These are phyloP conservation scores for Mimachlamys varia DNA, from an alignment of 2,888 invertebrate genomes.

Conservation along the genomic window DNA sequence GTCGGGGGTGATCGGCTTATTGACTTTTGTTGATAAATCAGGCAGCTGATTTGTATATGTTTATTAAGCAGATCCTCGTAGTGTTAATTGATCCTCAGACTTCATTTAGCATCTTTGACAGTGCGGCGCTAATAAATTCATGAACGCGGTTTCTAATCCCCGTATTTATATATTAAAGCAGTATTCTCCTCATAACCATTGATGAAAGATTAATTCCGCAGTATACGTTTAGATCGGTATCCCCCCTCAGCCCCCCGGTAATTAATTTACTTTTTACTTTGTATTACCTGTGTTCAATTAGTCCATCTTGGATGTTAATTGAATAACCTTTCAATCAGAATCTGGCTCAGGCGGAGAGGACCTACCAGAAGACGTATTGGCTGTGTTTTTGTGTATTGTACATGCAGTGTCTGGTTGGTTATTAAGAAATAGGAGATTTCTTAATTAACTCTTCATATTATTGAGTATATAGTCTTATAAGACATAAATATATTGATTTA, in stretches of 20 bases:
- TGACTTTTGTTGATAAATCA: neutral
- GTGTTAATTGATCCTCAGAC: neutral
- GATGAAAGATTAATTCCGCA: neutral
- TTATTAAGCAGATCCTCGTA: neutral
- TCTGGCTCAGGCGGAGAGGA: neutral
- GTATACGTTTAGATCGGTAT: neutral
- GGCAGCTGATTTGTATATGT: neutral
- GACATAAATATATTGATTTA: neutral
- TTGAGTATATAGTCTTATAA: neutral
- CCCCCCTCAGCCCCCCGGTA: neutral
- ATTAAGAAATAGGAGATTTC: neutral
- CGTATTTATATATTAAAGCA: neutral
- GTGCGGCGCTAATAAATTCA: neutral
- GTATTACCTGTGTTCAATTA: neutral
- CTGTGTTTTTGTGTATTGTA: too few relatives aligned
- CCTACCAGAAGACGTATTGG: too few relatives aligned
- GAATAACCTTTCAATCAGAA: neutral
- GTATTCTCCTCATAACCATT: neutral
- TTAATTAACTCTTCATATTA: neutral
- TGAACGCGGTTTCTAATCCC: neutral
- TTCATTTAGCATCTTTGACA: neutral
- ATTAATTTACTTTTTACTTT: neutral
- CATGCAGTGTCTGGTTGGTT: too few relatives aligned
- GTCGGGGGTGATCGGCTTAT: neutral
- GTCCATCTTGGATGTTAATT: neutral